Evolutionary conservation across 1,140 invertebrate species (phyloP).

Genomic region (Delia radicum): DNA sequence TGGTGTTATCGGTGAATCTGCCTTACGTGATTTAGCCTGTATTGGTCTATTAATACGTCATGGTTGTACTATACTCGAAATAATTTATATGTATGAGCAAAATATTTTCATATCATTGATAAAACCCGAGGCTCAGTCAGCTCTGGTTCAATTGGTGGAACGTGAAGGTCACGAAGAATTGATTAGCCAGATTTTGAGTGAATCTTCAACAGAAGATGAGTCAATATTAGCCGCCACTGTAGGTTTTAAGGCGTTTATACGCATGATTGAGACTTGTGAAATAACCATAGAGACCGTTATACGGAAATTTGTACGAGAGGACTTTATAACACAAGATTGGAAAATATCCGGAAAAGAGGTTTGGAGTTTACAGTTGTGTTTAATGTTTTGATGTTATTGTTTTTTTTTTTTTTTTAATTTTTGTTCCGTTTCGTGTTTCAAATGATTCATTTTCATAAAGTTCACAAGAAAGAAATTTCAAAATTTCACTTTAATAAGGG

Average conservation of each 20-base stretch:
- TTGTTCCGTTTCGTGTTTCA: background rate
- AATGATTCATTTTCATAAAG: too few relatives aligned
- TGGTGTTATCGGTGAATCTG: conserved; percentile 71
- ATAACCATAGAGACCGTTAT: conserved; percentile 81
- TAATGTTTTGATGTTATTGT: conserved; percentile 26
- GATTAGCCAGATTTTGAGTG: conserved; percentile 76
- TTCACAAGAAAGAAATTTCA: too few relatives aligned
- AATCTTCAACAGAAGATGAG: conserved; percentile 75
- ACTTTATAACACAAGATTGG: conserved; percentile 76
- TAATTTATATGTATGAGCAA: conserved; percentile 74
- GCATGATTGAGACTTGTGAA: conserved; percentile 78
- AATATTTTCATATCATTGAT: conserved; percentile 75
- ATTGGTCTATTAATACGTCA: conserved; percentile 74
- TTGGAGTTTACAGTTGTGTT: conserved; percentile 40
- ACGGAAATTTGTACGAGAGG: conserved; percentile 75
- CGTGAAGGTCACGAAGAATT: conserved; percentile 75
- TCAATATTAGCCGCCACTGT: conserved; percentile 72
- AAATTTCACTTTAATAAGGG: too few relatives aligned
- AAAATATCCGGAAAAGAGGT: conserved; percentile 60
- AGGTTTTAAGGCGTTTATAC: conserved; percentile 80
- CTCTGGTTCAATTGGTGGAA: conserved; percentile 78
- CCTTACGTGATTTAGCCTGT: conserved; percentile 76
- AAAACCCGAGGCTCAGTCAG: conserved; percentile 76
- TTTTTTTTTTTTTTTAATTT: conserved; percentile 2
- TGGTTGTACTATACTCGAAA: conserved; percentile 74